These are phyloP conservation scores for Laothoe populi DNA, from an alignment of 2,888 invertebrate species.

Conservation along the genomic window DNA sequence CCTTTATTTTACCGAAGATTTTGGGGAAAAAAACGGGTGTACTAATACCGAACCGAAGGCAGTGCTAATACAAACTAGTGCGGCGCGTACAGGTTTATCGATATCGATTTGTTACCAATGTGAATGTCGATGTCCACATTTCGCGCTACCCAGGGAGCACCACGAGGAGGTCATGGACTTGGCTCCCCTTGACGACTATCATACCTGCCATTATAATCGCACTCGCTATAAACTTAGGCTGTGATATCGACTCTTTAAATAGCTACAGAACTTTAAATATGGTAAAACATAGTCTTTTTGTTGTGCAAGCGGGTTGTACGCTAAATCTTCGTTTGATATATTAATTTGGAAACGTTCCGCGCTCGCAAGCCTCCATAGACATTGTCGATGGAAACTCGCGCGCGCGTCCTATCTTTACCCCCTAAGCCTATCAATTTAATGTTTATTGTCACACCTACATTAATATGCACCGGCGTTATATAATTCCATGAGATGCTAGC, in stretches of 20 bases:
- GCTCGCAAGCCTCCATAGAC: constrained; percentile 2
- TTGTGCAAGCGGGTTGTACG: constrained; percentile 23
- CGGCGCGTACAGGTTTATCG: not conserved
- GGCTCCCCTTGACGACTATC: constrained; percentile 74
- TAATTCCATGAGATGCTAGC: constrained; percentile 31
- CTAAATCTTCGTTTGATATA: constrained; percentile 20
- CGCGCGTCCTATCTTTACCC: constrained; percentile 34
- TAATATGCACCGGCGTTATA: constrained; percentile 23
- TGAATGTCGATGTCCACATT: constrained; percentile 75
- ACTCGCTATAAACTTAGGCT: constrained; percentile 22
- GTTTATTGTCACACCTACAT: constrained; percentile 66
- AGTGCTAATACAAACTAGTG: not conserved
- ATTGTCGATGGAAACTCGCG: constrained; percentile 21
- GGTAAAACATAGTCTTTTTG: constrained; percentile 27
- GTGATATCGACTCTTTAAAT: constrained; percentile 12
- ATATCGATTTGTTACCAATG: constrained; percentile 50
- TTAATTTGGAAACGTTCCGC: constrained; percentile 25
- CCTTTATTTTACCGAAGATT: not conserved
- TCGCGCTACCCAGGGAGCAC: constrained; percentile 84
- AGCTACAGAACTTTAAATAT: constrained; percentile 9
- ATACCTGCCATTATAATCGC: constrained; percentile 11
- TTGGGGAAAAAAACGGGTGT: not conserved
- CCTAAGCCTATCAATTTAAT: constrained; percentile 37
- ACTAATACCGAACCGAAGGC: not conserved
- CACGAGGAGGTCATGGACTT: constrained; percentile 83